A percentile compares a stretch with the other conserved stretches of the same genome.
Conservation (phyloP, 2,113 vertebrate species). For the Nettapus auritus region DNA sequence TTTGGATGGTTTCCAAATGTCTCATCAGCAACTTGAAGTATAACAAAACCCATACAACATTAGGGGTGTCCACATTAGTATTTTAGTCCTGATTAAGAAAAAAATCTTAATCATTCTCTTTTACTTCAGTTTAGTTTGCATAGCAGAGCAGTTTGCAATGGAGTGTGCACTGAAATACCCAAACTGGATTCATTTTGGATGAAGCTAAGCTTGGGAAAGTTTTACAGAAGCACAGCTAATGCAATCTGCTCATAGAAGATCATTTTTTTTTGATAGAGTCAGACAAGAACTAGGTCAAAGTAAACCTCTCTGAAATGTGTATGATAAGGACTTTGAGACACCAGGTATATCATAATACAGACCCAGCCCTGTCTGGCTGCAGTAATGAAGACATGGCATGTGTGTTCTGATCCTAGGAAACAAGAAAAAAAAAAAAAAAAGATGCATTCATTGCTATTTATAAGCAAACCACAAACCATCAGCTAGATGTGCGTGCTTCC, state of each 20-base stretch:
- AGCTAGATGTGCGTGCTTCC: not conserved
- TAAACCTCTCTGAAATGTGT: not conserved
- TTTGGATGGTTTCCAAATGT: not conserved
- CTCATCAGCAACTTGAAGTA: not conserved
- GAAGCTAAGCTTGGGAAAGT: not conserved
- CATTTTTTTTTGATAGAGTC: not conserved
- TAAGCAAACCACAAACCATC: not conserved
- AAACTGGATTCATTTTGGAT: not conserved
- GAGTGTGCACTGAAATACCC: not conserved
- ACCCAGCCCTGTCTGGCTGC: not conserved
- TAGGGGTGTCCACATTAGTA: not conserved
- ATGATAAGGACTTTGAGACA: not conserved
- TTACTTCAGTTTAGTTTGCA: not conserved
- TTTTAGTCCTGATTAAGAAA: not conserved
- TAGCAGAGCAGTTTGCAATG: not conserved
- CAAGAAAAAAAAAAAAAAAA: not conserved
- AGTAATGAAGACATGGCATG: not conserved
- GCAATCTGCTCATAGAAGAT: not conserved
- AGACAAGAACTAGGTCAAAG: not conserved
- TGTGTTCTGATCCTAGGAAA: not conserved
- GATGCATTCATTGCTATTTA: not conserved
- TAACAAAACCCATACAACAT: not conserved
- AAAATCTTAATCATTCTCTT: not conserved
- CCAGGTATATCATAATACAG: not conserved
- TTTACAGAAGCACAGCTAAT: not conserved